phyloP scores from a whole-genome alignment of 2,797 vertebrate species.

The Gymnopithys bicolor region DNA sequence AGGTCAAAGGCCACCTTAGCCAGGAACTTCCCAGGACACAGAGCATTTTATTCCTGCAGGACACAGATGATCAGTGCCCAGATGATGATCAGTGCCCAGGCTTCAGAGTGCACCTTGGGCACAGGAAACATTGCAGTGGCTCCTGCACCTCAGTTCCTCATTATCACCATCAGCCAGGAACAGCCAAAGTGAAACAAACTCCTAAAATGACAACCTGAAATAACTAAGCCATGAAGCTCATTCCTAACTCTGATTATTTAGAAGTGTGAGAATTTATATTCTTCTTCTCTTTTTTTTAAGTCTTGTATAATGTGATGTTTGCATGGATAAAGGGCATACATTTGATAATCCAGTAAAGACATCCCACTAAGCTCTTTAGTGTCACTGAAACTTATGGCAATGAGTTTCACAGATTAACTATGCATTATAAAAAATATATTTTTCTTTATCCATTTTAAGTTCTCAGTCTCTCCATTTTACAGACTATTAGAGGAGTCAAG shows the following conservation, averaged over 20 bases:
- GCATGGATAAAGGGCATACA: constrained; percentile 4
- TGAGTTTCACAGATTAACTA: constrained; percentile 28
- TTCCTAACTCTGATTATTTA: neutral
- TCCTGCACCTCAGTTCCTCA: neutral
- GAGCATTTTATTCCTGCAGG: neutral
- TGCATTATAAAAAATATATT: neutral
- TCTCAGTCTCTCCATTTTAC: neutral
- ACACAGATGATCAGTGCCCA: neutral
- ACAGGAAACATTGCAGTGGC: neutral
- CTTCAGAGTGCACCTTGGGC: neutral
- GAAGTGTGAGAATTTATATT: neutral
- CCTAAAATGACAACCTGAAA: neutral
- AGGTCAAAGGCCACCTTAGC: neutral
- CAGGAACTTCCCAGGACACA: neutral
- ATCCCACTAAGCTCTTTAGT: constrained; percentile 46
- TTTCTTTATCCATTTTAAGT: neutral
- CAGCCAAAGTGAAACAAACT: neutral
- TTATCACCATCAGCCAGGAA: neutral
- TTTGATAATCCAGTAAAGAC: constrained; percentile 42
- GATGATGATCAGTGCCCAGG: neutral
- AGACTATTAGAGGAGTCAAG: neutral
- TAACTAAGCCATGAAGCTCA: neutral
- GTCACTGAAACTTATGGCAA: constrained; percentile 18
- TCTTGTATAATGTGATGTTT: neutral
- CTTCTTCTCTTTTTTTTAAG: neutral